phyloP scores from a whole-genome alignment of 1,140 invertebrate species.

The Drosophila chauvacae region DNA sequence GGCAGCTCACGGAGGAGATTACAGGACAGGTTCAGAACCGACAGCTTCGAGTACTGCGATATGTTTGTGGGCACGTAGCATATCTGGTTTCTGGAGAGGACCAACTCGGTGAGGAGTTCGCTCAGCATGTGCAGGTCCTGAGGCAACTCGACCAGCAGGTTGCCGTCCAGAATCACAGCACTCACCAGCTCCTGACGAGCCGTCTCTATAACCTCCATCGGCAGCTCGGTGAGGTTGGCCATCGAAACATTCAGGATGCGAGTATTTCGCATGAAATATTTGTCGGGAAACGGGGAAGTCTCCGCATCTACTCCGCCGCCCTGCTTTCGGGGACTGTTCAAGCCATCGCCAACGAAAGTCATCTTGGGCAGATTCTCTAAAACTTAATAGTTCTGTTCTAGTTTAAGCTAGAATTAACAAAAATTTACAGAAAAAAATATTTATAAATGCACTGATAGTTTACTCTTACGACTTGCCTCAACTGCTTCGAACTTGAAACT shows the following conservation, averaged over 20 bases:
- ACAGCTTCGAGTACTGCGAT: slow-evolving; percentile 51
- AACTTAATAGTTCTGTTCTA: too few relatives aligned
- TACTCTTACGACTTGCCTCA: neutral
- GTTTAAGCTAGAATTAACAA: too few relatives aligned
- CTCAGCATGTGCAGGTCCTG: slow-evolving; percentile 22
- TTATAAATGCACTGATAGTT: neutral
- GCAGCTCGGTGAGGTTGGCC: slow-evolving; percentile 25
- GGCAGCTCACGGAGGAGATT: slow-evolving; percentile 56
- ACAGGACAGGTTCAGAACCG: slow-evolving; percentile 32
- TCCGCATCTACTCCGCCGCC: slow-evolving; percentile 11
- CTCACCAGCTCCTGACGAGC: slow-evolving; percentile 54
- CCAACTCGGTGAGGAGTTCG: slow-evolving; percentile 43
- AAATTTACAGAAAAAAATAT: neutral
- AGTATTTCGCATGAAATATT: slow-evolving; percentile 59
- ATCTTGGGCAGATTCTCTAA: neutral
- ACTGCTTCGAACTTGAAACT: slow-evolving; percentile 11
- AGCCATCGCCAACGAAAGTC: slow-evolving; percentile 58
- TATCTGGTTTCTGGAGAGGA: slow-evolving; percentile 48
- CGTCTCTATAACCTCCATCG: slow-evolving; percentile 37
- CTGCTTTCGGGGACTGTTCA: slow-evolving; percentile 61
- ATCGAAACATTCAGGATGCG: slow-evolving; percentile 15
- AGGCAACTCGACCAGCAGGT: slow-evolving; percentile 46
- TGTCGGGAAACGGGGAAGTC: slow-evolving; percentile 41
- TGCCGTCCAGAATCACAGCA: slow-evolving; percentile 40
- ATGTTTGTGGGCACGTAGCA: slow-evolving; percentile 46